A percentile compares a stretch with the other conserved stretches of the same genome.
These are phyloP conservation scores for Tetranychus truncatus DNA, from an alignment of 2,888 invertebrate species.

Conservation along the genomic window DNA sequence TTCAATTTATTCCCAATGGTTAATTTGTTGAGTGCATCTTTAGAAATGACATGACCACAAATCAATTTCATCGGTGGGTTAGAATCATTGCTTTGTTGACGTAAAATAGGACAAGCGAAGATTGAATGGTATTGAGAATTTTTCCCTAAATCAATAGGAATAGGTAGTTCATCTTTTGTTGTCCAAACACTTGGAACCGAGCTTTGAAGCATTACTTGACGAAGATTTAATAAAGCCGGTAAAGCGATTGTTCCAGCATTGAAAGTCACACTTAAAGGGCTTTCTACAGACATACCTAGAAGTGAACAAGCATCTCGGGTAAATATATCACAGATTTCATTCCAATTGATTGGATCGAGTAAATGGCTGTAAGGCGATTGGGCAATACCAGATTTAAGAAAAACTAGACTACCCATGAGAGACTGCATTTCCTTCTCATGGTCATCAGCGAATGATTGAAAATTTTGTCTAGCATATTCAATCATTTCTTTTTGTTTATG, in stretches of 20 bases:
- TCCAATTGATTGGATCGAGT: constrained; percentile 55
- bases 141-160: constrained; percentile 78
- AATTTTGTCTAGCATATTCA: constrained; percentile 61
- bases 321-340: constrained; percentile 72
- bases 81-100: constrained; percentile 81
- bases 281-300: constrained; percentile 68
- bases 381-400: constrained; percentile 54
- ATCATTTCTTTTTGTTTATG: constrained; percentile 62
- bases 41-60: constrained; percentile 94
- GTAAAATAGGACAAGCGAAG: constrained; percentile 92
- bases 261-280: constrained; percentile 71
- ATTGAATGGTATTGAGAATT: constrained; percentile 89
- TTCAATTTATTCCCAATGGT: constrained; percentile 84
- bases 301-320: constrained; percentile 76
- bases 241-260: constrained; percentile 81
- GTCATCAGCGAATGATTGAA: constrained; percentile 55
- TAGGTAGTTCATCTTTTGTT: constrained; percentile 78
- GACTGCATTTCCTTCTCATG: constrained; percentile 65
- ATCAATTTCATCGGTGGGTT: constrained; percentile 94
- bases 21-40: constrained; percentile 86
- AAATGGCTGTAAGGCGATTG: constrained; percentile 59
- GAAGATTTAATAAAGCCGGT: constrained; percentile 81
- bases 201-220: constrained; percentile 69
- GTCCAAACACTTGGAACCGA: constrained; percentile 87
- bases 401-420: constrained; percentile 66